Percentiles rank a stretch among this genome's conserved stretches.
These are phyloP conservation scores for Propithecus perrieri DNA, from an alignment of 2,797 vertebrate species.

Conservation along the genomic window DNA sequence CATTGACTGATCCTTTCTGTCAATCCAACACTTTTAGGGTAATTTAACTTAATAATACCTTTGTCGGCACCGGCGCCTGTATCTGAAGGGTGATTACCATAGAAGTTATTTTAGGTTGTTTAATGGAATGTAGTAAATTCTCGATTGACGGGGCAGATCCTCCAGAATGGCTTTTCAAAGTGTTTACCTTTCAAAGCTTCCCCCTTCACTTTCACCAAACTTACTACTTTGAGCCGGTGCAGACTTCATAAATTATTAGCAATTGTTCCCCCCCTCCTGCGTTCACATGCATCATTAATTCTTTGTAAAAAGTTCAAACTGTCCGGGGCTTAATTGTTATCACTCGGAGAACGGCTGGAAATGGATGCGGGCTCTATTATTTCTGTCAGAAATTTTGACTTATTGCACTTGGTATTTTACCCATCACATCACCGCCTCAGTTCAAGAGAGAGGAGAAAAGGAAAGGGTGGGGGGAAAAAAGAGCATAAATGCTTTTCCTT, in stretches of 20 bases:
- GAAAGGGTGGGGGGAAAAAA: not conserved
- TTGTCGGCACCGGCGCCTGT: slow-evolving; percentile 82
- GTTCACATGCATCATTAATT: slow-evolving; percentile 82
- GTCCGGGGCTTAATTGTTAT: slow-evolving; percentile 82
- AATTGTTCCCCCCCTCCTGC: slow-evolving; percentile 51
- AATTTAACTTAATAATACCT: slow-evolving; percentile 90
- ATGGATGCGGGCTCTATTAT: slow-evolving; percentile 71
- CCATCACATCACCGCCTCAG: not conserved
- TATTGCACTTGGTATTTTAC: slow-evolving; percentile 73
- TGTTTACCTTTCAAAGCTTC: slow-evolving; percentile 84
- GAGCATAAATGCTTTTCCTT: not conserved
- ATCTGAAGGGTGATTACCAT: slow-evolving; percentile 89
- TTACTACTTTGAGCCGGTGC: slow-evolving; percentile 76
- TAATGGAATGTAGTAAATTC: slow-evolving; percentile 87
- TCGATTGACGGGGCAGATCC: slow-evolving; percentile 84
- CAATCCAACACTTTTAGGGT: slow-evolving; percentile 87
- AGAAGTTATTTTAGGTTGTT: slow-evolving; percentile 89
- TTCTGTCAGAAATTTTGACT: slow-evolving; percentile 74
- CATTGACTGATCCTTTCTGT: slow-evolving; percentile 86
- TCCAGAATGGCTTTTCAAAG: slow-evolving; percentile 78
- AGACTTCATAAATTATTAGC: slow-evolving; percentile 81
- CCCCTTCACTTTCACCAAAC: slow-evolving; percentile 79
- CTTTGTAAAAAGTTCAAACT: slow-evolving; percentile 81
- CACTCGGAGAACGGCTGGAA: slow-evolving; percentile 73
- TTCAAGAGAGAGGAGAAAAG: not conserved